Percentiles rank a stretch among this genome's conserved stretches.
These are phyloP conservation scores for Heliothis subflexa DNA, from an alignment of 1,140 invertebrate species.

Conservation along the genomic window DNA sequence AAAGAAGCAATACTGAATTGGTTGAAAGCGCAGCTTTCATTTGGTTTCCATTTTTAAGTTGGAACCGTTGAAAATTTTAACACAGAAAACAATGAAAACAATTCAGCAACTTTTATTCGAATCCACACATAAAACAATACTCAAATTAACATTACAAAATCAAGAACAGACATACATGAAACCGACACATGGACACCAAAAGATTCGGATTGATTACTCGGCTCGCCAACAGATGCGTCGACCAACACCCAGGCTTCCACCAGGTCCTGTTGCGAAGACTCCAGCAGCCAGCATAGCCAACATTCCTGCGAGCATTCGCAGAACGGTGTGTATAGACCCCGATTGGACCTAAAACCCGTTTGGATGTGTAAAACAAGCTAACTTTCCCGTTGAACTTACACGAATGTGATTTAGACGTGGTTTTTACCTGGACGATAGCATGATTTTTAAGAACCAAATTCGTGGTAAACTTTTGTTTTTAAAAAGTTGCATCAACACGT, in stretches of 20 bases:
- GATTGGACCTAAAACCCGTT: constrained; percentile 37
- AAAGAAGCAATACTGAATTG: not conserved
- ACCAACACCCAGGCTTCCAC: constrained; percentile 66
- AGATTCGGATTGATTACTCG: not conserved
- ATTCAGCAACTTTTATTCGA: not conserved
- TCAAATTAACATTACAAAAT: not conserved
- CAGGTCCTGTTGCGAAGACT: constrained; percentile 71
- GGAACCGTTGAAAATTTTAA: no score
- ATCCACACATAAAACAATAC: not conserved
- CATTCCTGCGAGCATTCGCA: constrained; percentile 73
- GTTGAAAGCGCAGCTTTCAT: not conserved
- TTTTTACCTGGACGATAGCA: constrained; percentile 47
- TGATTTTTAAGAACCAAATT: constrained; percentile 1
- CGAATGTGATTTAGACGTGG: constrained; percentile 10
- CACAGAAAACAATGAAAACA: no score
- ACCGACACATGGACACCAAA: not conserved
- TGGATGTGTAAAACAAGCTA: constrained; percentile 27
- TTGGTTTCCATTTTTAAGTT: not conserved
- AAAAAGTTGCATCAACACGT: not conserved
- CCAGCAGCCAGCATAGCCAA: constrained; percentile 71
- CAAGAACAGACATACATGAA: not conserved
- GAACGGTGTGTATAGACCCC: constrained; percentile 71
- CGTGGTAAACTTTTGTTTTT: not conserved
- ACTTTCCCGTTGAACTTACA: constrained; percentile 23
- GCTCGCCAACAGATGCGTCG: constrained; percentile 70